Base-by-base conservation (phyloP, 1,140 invertebrate genomes). In the Drosophila pectinifera region DNA sequence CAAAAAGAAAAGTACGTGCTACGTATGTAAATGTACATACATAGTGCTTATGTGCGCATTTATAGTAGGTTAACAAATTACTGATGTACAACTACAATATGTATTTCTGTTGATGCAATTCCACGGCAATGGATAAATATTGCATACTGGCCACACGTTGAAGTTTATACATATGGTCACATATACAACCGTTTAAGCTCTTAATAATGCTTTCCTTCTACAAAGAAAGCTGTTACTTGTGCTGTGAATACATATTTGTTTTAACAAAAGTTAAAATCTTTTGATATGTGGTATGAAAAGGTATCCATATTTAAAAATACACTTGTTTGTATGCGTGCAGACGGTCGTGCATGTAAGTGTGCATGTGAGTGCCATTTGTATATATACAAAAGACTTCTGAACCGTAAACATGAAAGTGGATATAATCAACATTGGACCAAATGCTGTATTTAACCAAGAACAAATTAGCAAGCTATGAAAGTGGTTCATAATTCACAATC, bases 261-360 rank as follows among this genome's bases (percentile, higher is more conserved):
- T 34, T n/a, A n/a, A 18, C 26, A 8, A 41, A 58, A 6, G 59
- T 43, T 68, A 36, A 49, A 67, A 48, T 55, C 20, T 38, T 13
- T 14, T 68, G 31, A 69, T 69, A 22, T 68, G 49, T 46, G 45
- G 67, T 69, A 54, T 68, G 61, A 68, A 68, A 68, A 68, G 58
- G 58, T 68, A 42, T 67, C 45, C 61, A 69, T 67, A 69, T 67
- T 69, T 69, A 67, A 69, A 70, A 70, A 56, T 69, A 57, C 31
- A 55, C 18, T 38, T 39, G 31, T 43, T 48, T 38, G 49, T 46
- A n/a, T 57, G 42, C 16, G 67, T 26, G 31, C 24, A 46, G 49
- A 39, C 51, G 14, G 24, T 16, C 39, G 28, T 31, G 16, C 28
- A 49, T 34, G 36, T 49, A 28, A 4, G 34, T 45, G 11, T 34